These are phyloP conservation scores for Recurvirostra avosetta DNA, from an alignment of 2,113 vertebrate species.

Conservation along the genomic window DNA sequence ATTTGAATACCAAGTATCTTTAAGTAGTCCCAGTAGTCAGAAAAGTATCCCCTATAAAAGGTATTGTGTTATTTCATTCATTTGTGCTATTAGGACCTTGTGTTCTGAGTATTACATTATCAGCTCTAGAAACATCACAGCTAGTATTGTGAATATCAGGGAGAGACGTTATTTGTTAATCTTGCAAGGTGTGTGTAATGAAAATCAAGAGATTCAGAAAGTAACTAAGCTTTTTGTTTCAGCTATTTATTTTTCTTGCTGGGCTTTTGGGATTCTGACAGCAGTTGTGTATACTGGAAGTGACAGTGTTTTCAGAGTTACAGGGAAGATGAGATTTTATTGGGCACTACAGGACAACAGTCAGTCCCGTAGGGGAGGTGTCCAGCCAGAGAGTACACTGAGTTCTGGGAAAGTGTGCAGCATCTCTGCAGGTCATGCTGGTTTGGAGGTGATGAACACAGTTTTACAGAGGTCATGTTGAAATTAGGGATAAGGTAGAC, in stretches of 20 bases:
- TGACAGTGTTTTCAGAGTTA: conserved; percentile 8
- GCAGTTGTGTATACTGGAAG: conserved; percentile 31
- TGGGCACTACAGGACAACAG: neutral
- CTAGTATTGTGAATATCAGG: neutral
- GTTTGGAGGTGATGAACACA: neutral
- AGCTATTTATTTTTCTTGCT: conserved; percentile 26
- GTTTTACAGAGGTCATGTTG: neutral
- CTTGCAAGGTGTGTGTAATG: neutral
- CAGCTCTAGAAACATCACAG: neutral
- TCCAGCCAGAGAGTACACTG: neutral
- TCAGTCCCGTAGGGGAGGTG: neutral
- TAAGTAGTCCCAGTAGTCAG: neutral
- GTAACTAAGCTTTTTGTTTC: neutral
- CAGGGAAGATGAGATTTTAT: neutral
- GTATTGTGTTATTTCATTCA: neutral
- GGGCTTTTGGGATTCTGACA: neutral
- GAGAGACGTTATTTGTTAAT: neutral
- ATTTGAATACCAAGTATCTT: neutral
- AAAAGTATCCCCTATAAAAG: neutral
- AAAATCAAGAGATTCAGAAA: neutral
- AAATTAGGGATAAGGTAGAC: neutral
- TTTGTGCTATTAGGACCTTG: neutral
- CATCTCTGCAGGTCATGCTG: neutral
- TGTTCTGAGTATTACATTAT: neutral
- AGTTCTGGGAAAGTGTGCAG: neutral